These are phyloP conservation scores for Rhinoraja longicauda DNA, from an alignment of 2,797 vertebrate species.

Conservation along the genomic window DNA sequence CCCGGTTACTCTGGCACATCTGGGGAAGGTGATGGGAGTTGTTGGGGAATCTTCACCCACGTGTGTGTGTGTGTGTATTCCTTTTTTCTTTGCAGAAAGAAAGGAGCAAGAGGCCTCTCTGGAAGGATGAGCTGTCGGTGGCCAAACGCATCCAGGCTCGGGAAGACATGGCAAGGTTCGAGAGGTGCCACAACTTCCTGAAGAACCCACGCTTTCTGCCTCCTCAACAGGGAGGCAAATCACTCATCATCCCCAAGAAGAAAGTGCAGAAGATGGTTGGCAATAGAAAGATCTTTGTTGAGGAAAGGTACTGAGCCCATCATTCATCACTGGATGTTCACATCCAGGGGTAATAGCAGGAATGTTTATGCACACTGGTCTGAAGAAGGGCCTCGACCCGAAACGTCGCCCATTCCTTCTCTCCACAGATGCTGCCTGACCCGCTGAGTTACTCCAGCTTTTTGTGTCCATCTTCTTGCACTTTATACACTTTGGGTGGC, in stretches of 20 bases:
- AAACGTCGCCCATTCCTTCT: too few species aligned
- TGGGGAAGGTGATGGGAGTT: too few species aligned
- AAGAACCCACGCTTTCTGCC: slow-evolving; percentile 80
- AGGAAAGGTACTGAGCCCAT: slow-evolving; percentile 56
- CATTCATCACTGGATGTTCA: background rate
- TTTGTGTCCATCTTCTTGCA: too few species aligned
- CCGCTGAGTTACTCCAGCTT: too few species aligned
- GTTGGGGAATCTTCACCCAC: background rate
- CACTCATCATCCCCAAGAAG: slow-evolving; percentile 60
- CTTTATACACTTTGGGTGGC: too few species aligned
- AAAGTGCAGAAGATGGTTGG: slow-evolving; percentile 46
- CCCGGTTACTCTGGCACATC: too few species aligned
- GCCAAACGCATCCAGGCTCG: slow-evolving; percentile 49
- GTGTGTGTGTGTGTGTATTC: background rate
- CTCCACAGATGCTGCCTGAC: too few species aligned
- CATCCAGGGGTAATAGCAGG: background rate
- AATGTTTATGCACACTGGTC: background rate
- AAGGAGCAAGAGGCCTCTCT: slow-evolving; percentile 46
- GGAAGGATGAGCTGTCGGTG: slow-evolving; percentile 50
- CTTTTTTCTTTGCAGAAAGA: background rate
- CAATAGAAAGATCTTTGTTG: slow-evolving; percentile 41
- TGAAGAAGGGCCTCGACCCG: too few species aligned
- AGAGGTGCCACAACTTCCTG: slow-evolving; percentile 62
- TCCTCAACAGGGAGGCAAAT: slow-evolving; percentile 62
- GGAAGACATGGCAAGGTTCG: slow-evolving; percentile 55